phyloP scores from a whole-genome alignment of 2,888 invertebrate species.

The Ceramica pisi region DNA sequence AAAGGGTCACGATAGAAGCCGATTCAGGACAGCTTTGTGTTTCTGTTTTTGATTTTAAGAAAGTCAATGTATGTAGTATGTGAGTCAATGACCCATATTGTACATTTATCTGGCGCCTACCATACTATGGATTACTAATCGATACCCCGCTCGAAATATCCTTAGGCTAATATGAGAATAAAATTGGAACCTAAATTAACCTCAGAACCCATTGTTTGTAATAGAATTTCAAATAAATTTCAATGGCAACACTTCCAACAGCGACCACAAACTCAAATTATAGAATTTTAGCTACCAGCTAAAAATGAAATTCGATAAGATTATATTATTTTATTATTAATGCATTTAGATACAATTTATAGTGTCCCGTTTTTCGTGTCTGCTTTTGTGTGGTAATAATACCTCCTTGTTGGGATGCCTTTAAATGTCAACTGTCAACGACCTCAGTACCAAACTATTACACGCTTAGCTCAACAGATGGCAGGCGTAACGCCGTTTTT shows the following conservation, averaged over 20 bases:
- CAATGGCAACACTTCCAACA: neutral
- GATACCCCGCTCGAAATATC: slow-evolving; percentile 12
- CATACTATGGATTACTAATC: slow-evolving; percentile 1
- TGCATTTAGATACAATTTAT: slow-evolving; percentile 18
- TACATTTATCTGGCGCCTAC: no score
- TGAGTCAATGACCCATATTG: no score
- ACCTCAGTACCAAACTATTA: slow-evolving; percentile 53
- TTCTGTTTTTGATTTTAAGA: no score
- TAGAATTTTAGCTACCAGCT: no score
- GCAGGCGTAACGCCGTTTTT: slow-evolving; percentile 45
- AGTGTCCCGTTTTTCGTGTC: slow-evolving; percentile 43
- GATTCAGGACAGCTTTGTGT: no score
- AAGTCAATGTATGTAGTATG: no score
- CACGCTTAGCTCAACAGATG: slow-evolving; percentile 55
- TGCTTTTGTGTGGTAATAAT: slow-evolving; percentile 49
- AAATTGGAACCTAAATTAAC: neutral
- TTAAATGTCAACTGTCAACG: slow-evolving; percentile 61
- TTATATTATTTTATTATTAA: no score
- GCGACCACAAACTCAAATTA: neutral
- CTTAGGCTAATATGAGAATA: neutral
- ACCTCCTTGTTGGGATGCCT: slow-evolving; percentile 54
- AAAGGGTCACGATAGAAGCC: no score
- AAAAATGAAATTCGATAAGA: slow-evolving; percentile 23
- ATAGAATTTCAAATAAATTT: slow-evolving; percentile 5
- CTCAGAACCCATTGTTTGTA: neutral